Evolutionary conservation across 2,113 vertebrate genomes (phyloP), one percentile per base, ranked within the genome.

Genomic region (Struthidea cinerea): DNA sequence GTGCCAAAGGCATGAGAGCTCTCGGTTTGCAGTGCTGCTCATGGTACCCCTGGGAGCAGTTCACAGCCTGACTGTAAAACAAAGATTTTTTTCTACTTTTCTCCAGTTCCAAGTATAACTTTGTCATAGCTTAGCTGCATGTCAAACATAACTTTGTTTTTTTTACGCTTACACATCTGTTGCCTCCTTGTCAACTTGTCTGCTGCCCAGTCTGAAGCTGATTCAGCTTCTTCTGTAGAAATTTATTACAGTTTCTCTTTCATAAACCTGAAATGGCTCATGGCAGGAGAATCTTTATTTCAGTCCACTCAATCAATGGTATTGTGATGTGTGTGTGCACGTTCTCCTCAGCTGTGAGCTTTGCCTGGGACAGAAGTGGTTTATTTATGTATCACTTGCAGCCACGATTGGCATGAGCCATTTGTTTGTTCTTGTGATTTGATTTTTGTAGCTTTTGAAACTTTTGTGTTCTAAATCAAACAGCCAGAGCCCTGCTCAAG

Each of bases 301-400:
- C 44, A 46, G 23, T 23, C 39, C 56, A 3, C 76, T 73, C 61
- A 30, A 0, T 88, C 55, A 53, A 2, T 7, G 9, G 7, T 35
- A 13, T 3, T 73, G 78, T 61, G 71, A 14, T 63, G 30, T 30
- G 32, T 67, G 9, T 19, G 53, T 2, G 3, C 42, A 41, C 0
- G 0, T 77, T 89, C 59, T 84, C 64, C 46, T 83, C 78, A 55
- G 57, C 53, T 85, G 11, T 23, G 57, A 67, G 57, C 23, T 75
- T 89, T 87, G 81, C 78, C 60, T 44, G 21, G n/a, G 53, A 94
- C 87, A 89, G 41, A 85, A 71, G 61, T 39, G 70, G 3, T 88
- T 94, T 83, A 32, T 81, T 94, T 84, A 26, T 76, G 3, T 39
- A 23, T 70, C 83, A 35, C 44, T 93, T 85, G 76, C 46, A 92